These are phyloP conservation scores for Phataginus tetradactyla DNA, from an alignment of 2,797 vertebrate genomes.

Conservation along the genomic window DNA sequence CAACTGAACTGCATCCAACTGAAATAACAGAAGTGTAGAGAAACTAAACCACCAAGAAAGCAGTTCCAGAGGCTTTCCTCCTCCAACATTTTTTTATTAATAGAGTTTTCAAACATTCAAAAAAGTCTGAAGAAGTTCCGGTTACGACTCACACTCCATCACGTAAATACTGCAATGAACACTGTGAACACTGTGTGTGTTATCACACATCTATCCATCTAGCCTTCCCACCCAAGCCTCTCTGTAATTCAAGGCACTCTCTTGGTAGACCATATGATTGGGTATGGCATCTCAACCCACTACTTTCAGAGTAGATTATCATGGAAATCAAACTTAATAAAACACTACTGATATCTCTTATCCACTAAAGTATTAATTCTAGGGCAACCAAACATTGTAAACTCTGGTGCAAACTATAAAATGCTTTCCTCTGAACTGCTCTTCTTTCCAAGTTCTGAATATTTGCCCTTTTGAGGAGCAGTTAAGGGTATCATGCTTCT, in stretches of 20 bases:
- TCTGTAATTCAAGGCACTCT: neutral
- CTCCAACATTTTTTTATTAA: neutral
- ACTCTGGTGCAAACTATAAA: neutral
- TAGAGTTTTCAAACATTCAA: neutral
- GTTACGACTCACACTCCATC: neutral
- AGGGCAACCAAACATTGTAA: neutral
- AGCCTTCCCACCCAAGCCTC: neutral
- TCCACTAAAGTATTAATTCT: neutral
- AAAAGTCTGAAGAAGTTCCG: constrained; percentile 1
- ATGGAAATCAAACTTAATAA: neutral
- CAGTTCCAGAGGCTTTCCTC: neutral
- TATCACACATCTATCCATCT: neutral
- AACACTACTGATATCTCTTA: neutral
- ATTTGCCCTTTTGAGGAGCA: neutral
- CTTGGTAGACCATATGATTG: neutral
- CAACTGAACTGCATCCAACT: neutral
- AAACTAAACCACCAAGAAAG: neutral
- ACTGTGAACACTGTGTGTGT: neutral
- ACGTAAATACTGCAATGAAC: neutral
- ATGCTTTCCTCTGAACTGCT: neutral
- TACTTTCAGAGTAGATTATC: neutral
- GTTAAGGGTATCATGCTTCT: neutral
- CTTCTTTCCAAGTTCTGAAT: constrained; percentile 40
- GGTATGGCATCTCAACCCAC: neutral
- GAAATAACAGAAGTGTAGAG: neutral